Percentiles rank a stretch among this genome's conserved stretches.
phyloP scores from a whole-genome alignment of 2,888 invertebrate genomes.

The Labia minor region DNA sequence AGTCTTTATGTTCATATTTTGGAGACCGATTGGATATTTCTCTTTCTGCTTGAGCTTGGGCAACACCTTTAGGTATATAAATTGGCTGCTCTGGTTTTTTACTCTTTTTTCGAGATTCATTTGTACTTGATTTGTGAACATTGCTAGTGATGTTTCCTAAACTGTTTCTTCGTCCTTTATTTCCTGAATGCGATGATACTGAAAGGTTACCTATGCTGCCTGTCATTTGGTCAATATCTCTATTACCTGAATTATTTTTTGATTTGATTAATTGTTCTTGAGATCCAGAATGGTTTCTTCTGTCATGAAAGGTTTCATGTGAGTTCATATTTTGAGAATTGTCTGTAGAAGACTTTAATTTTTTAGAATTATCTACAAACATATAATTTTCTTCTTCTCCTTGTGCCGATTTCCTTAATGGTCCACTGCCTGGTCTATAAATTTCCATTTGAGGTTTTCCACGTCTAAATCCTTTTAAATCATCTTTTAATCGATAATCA shows the following conservation, averaged over 20 bases:
- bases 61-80: constrained; percentile 43
- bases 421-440: constrained; percentile 67
- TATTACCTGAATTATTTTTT: constrained; percentile 2
- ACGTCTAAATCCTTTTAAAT: constrained; percentile 44
- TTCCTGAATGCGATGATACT: constrained; percentile 26
- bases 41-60: constrained; percentile 37
- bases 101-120: constrained; percentile 32
- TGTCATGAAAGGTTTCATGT: constrained; percentile 20
- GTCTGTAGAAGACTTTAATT: constrained; percentile 23
- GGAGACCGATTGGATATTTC: constrained; percentile 30
- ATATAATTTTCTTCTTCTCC: constrained; percentile 23
- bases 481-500: constrained; percentile 33
- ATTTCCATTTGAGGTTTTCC: constrained; percentile 59
- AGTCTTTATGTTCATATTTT: constrained; percentile 29
- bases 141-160: constrained; percentile 20
- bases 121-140: constrained; percentile 16
- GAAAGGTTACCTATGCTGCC: constrained; percentile 32
- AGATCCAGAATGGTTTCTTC: constrained; percentile 20
- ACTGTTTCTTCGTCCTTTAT: constrained; percentile 26
- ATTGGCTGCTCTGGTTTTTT: constrained; percentile 47
- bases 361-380: constrained; percentile 22
- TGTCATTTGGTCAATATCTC: constrained; percentile 30
- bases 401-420: constrained; percentile 50
- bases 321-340: constrained; percentile 21
- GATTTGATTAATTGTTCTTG: constrained; percentile 22